Conservation (phyloP, 2,797 vertebrate species). For the Anguilla megastoma region DNA sequence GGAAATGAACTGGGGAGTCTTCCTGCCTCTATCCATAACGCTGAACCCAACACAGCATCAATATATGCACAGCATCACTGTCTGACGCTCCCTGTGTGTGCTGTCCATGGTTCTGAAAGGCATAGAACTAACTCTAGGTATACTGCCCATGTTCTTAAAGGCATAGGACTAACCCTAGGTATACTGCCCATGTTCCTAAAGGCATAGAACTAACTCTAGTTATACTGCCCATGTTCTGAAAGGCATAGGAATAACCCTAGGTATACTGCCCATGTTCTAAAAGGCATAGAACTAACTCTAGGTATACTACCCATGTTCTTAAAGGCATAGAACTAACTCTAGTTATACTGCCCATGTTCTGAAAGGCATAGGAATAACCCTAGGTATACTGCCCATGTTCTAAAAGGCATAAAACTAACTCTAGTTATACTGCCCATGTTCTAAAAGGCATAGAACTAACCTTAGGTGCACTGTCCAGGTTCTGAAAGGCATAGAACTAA, state of each 20-base stretch:
- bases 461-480: too few species aligned
- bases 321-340: too few species aligned
- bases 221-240: too few species aligned
- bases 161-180: too few species aligned
- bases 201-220: not conserved
- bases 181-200: not conserved
- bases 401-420: too few species aligned
- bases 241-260: too few species aligned
- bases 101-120: not conserved
- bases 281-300: too few species aligned
- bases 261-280: not conserved
- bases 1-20: not conserved
- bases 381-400: too few species aligned
- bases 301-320: too few species aligned
- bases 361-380: not conserved
- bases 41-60: not conserved
- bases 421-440: not conserved
- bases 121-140: not conserved
- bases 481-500: not conserved
- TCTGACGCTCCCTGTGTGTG: not conserved
- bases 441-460: not conserved
- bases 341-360: not conserved
- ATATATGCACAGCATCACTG: not conserved
- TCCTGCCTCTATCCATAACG: not conserved
- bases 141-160: not conserved